phyloP scores from a whole-genome alignment of 1,140 invertebrate genomes.

The Bombus soroeensis region DNA sequence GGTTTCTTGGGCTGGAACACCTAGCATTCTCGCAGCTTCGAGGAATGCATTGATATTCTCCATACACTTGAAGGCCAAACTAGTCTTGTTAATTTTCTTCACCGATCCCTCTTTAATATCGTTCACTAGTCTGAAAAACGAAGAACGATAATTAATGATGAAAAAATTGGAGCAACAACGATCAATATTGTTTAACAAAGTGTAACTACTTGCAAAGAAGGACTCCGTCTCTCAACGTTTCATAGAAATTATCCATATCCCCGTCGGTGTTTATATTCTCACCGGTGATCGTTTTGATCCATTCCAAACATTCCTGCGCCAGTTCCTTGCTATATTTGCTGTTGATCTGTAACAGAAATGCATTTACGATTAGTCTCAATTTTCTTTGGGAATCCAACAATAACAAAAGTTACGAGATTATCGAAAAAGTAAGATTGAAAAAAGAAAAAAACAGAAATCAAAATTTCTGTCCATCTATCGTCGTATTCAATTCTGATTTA shows the following conservation, averaged over 20 bases:
- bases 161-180: neutral
- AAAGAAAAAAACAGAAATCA: neutral
- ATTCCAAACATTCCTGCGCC: conserved; percentile 94
- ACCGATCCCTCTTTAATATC: conserved; percentile 89
- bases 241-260: conserved; percentile 96
- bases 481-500: neutral
- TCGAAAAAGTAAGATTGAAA: neutral
- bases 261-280: conserved; percentile 92
- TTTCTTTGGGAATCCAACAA: neutral
- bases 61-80: conserved; percentile 99
- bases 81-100: conserved; percentile 93
- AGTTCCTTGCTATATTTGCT: conserved; percentile 97
- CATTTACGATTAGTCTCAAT: conserved; percentile 13
- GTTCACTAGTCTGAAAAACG: conserved; percentile 89
- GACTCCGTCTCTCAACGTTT: conserved; percentile 92
- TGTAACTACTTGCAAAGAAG: conserved; percentile 91
- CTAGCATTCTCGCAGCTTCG: conserved; percentile 92
- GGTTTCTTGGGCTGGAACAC: conserved; percentile 96
- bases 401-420: conserved; percentile 20
- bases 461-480: neutral
- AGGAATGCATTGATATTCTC: conserved; percentile 99
- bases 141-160: neutral
- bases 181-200: neutral
- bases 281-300: conserved; percentile 93
- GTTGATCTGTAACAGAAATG: conserved; percentile 89